Base-by-base conservation (phyloP, 2,797 vertebrate genomes). In the Halcyon badia region DNA sequence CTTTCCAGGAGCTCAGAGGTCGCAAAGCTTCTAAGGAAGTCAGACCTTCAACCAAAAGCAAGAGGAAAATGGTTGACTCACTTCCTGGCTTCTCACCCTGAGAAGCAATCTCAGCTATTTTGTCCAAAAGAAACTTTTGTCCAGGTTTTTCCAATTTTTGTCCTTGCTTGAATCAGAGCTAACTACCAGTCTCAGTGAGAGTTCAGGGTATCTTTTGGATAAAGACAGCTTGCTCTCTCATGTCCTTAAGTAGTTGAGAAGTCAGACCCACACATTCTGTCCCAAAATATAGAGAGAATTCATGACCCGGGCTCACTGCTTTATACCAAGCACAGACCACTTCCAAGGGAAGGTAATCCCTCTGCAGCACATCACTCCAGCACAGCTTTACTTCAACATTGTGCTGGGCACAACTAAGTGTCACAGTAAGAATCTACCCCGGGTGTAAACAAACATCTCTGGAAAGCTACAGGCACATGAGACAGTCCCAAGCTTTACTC, bases 391-490 rank as follows among this genome's bases (percentile, higher is more conserved):
- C 46, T 14, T 37, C 56, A 66, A 1, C 20, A 0, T 0, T 20
- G 21, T 19, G 19, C n/a, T 71, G 13, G 13, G 13, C n/a, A 11
- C 6, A 65, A 9, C 17, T 20, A 56, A 41, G 30, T 14, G 5
- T 7, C 71, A 62, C 41, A 66, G 6, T 2, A 35, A 41, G 17
- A 61, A 76, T 12, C 57, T 17, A 15, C 11, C 26, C 11, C 35
- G 35, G 12, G 30, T 14, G 5, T 5, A 70, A 22, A 18, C 26
- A 75, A 65, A 54, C 10, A 14, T 14, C 31, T 87, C 46, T 41
- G 35, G 54, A 91, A 73, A 33, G 6, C 20, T 52, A 79, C 0
- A 19, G 9, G 10, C 6, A 3, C 0, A 1, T 13, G 7, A 12
- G 39, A 20, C 57, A 68, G 22, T 9, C 19, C 30, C 9, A 15